These are phyloP conservation scores for Leucoptera coffeella DNA, from an alignment of 2,888 invertebrate genomes.

Conservation along the genomic window DNA sequence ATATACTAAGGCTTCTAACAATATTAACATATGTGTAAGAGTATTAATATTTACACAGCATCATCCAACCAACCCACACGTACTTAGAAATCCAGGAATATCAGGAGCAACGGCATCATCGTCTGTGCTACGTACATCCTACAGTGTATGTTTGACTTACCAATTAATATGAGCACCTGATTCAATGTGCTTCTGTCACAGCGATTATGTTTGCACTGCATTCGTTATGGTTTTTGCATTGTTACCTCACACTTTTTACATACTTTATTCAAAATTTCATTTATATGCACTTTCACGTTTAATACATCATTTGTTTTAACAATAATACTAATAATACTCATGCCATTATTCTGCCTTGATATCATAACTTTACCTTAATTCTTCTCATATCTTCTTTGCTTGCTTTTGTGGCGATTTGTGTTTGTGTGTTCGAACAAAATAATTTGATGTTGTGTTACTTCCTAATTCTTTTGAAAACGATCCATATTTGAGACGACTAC, in stretches of 20 bases:
- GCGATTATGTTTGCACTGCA: conserved; percentile 13
- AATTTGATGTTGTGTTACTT: too few relatives aligned
- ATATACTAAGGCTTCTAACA: too few relatives aligned
- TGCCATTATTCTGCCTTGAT: too few relatives aligned
- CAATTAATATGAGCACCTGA: conserved; percentile 10
- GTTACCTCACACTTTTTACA: too few relatives aligned
- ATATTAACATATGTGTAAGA: too few relatives aligned
- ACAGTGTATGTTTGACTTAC: conserved; percentile 26
- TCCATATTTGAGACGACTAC: neutral
- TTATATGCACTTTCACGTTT: too few relatives aligned
- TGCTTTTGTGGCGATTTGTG: conserved; percentile 45
- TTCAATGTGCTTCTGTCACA: conserved; percentile 1
- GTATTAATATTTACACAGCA: conserved; percentile 42
- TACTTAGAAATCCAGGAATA: conserved; percentile 27
- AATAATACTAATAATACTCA: too few relatives aligned
- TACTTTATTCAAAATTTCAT: too few relatives aligned
- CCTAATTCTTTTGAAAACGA: conserved; percentile 1
- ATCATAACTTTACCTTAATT: too few relatives aligned
- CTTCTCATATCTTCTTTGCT: too few relatives aligned
- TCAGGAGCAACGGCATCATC: conserved; percentile 29
- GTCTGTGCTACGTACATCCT: conserved; percentile 32
- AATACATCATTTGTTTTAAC: too few relatives aligned
- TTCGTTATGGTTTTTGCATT: conserved; percentile 7
- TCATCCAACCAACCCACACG: conserved; percentile 46
- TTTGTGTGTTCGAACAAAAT: conserved; percentile 45